Percentiles rank a stretch among this genome's conserved stretches.
Evolutionary conservation across 2,113 vertebrate genomes (phyloP).

Genomic region (Onychorhynchus coronatus): DNA sequence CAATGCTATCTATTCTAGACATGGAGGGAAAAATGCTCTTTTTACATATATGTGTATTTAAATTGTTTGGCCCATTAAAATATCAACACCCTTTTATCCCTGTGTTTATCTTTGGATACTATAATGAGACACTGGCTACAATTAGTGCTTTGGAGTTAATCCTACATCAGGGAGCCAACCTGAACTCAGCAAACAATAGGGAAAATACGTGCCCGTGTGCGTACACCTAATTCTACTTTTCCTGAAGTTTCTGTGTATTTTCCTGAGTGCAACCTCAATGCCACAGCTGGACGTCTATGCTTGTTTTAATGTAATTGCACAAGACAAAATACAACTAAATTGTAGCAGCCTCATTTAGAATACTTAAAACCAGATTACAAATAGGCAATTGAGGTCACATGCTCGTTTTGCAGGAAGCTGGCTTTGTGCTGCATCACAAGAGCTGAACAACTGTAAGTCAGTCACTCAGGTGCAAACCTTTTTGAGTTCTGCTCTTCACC

Average conservation of each 20-base stretch:
- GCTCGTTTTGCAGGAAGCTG: not conserved
- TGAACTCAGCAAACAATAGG: not conserved
- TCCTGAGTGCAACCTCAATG: not conserved
- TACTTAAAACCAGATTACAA: not conserved
- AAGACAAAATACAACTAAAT: not conserved
- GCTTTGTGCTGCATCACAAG: not conserved
- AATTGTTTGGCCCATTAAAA: not conserved
- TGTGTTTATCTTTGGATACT: not conserved
- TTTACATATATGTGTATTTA: not conserved
- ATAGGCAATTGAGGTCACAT: not conserved
- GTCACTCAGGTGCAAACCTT: not conserved
- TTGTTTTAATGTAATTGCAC: not conserved
- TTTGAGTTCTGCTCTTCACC: not conserved
- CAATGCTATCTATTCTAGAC: not conserved
- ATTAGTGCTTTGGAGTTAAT: not conserved
- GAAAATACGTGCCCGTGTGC: accelerated
- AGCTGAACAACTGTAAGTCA: not conserved
- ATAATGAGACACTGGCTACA: not conserved
- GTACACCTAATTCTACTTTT: not conserved
- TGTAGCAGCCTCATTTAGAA: not conserved
- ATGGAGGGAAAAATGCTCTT: accelerated
- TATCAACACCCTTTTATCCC: not conserved
- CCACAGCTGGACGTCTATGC: not conserved
- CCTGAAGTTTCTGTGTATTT: not conserved
- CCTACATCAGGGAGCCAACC: not conserved